These are phyloP conservation scores for Rhynchotus rufescens DNA, from an alignment of 2,797 vertebrate genomes.

Conservation along the genomic window DNA sequence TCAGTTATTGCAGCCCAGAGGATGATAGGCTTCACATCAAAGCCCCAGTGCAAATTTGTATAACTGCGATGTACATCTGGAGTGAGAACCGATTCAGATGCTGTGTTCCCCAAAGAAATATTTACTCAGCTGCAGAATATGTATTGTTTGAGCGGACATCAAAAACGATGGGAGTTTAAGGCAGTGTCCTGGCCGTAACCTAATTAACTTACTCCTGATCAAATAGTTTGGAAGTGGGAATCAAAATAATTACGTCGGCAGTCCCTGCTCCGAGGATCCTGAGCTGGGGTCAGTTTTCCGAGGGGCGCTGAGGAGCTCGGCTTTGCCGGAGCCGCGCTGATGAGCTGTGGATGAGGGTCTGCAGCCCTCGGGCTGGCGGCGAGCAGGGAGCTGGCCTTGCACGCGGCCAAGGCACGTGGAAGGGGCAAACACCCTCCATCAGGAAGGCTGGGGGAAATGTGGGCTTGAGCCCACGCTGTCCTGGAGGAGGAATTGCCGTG, in stretches of 20 bases:
- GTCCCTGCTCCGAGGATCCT: slow-evolving; percentile 7
- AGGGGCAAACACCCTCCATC: neutral
- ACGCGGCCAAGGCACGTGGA: neutral
- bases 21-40: slow-evolving; percentile 30
- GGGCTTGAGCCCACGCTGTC: neutral
- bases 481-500: neutral
- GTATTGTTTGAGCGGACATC: slow-evolving; percentile 39
- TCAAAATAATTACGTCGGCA: slow-evolving; percentile 43
- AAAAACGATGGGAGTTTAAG: slow-evolving; percentile 35
- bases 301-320: neutral
- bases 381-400: neutral
- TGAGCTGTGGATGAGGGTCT: slow-evolving; percentile 33
- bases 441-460: neutral
- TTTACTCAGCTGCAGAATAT: slow-evolving; percentile 47
- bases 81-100: slow-evolving; percentile 2
- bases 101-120: slow-evolving; percentile 5
- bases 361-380: neutral
- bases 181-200: neutral
- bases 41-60: slow-evolving; percentile 35
- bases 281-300: neutral
- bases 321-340: slow-evolving; percentile 27
- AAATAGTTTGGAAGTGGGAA: slow-evolving; percentile 28
- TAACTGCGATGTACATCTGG: slow-evolving; percentile 21
- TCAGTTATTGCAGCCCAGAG: neutral
- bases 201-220: slow-evolving; percentile 48